Conservation (phyloP, 2,888 invertebrate species). For the Cryptus viduatorius region DNA sequence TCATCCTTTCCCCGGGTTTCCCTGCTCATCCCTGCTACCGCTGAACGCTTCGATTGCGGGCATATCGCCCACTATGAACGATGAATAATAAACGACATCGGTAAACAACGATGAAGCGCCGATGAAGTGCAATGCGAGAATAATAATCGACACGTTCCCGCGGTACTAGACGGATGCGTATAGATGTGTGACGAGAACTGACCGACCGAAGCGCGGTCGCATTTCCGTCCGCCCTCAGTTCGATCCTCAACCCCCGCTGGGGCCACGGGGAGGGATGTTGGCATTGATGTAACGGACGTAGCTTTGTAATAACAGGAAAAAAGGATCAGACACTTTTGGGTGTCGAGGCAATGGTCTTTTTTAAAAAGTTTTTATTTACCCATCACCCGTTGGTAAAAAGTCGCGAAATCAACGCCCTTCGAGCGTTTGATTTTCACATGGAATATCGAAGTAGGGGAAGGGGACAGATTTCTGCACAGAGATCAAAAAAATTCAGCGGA, state of each 20-base stretch:
- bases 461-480: too few species aligned
- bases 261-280: background rate
- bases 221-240: constrained; percentile 14
- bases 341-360: background rate
- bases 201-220: constrained; percentile 37
- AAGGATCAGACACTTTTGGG: background rate
- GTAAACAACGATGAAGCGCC: constrained; percentile 80
- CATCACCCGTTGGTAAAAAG: background rate
- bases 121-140: constrained; percentile 76
- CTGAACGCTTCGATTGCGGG: constrained; percentile 38
- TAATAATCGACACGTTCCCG: constrained; percentile 77
- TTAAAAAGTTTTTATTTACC: background rate
- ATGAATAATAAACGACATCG: constrained; percentile 81
- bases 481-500: too few species aligned
- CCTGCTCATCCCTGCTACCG: constrained; percentile 43
- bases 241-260: background rate
- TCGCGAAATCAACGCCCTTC: background rate
- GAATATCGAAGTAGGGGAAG: too few species aligned
- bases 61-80: constrained; percentile 76
- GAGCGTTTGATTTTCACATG: too few species aligned
- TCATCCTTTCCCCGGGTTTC: constrained; percentile 41
- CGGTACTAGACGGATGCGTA: constrained; percentile 35
- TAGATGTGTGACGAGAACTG: constrained; percentile 48
- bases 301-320: background rate
- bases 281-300: constrained; percentile 7